Conservation (phyloP, 1,140 invertebrate species). For the Phortica variegata region DNA sequence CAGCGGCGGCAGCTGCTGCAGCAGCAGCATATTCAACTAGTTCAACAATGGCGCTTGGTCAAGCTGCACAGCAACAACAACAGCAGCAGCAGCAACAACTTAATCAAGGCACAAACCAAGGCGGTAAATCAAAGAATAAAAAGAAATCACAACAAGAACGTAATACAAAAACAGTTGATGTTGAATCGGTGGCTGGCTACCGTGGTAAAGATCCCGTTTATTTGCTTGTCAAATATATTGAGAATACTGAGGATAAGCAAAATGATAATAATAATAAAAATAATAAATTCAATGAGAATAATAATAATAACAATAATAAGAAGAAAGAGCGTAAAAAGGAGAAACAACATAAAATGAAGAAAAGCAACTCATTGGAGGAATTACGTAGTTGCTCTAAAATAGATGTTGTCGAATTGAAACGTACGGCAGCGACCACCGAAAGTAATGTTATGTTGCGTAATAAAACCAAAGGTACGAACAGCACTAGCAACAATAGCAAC, state of each 20-base stretch:
- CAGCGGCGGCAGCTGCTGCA: background rate
- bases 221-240: constrained; percentile 59
- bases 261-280: too few species aligned
- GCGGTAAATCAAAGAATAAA: constrained; percentile 44
- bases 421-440: constrained; percentile 48
- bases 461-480: constrained; percentile 43
- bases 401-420: constrained; percentile 51
- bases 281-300: constrained; percentile 7
- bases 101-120: constrained; percentile 42
- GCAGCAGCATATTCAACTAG: constrained; percentile 11
- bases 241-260: constrained; percentile 43
- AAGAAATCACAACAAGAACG: constrained; percentile 55
- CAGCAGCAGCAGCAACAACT: too few species aligned
- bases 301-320: constrained; percentile 24
- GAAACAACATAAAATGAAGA: constrained; percentile 60
- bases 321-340: constrained; percentile 45
- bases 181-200: constrained; percentile 63
- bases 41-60: constrained; percentile 38
- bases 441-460: constrained; percentile 56
- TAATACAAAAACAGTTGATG: constrained; percentile 62
- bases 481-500: constrained; percentile 1
- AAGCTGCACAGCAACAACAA: too few species aligned
- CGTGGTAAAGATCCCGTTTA: constrained; percentile 62
- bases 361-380: constrained; percentile 69
- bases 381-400: constrained; percentile 58